phyloP scores from a whole-genome alignment of 2,113 vertebrate genomes.

The Protobothrops mucrosquamatus region DNA sequence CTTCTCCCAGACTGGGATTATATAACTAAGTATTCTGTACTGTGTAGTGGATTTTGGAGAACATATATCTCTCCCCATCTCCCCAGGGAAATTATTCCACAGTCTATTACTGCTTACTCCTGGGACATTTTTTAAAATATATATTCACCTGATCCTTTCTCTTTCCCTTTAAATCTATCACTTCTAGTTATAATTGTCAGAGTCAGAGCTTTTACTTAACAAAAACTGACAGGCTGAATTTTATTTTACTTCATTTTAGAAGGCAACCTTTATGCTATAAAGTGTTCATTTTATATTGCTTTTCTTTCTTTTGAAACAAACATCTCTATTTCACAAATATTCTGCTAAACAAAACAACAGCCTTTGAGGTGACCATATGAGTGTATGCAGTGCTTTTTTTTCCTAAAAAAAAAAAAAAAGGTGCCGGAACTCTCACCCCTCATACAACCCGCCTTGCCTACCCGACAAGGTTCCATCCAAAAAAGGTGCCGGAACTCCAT shows the following conservation, averaged over 20 bases:
- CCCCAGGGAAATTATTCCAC: constrained; percentile 15
- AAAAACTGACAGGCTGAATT: not conserved
- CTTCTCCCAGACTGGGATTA: not conserved
- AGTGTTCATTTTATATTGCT: not conserved
- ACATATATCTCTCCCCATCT: not conserved
- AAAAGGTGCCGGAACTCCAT: too few species aligned
- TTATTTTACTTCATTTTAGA: not conserved
- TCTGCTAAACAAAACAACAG: not conserved
- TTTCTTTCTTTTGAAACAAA: not conserved
- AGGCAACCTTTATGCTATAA: not conserved
- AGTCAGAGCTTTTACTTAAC: not conserved
- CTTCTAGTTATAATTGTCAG: not conserved
- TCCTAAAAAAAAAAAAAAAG: too few species aligned
- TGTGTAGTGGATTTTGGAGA: not conserved
- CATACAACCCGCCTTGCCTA: too few species aligned
- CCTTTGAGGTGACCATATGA: not conserved
- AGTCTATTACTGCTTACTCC: not conserved
- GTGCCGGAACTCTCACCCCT: too few species aligned
- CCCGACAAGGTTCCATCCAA: too few species aligned
- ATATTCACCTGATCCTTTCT: not conserved
- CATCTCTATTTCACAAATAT: not conserved
- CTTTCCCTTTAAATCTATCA: not conserved
- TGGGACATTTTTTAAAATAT: constrained; percentile 11
- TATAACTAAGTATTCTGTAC: not conserved
- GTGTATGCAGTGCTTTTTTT: not conserved